Base-by-base conservation (phyloP, 2,888 invertebrate genomes). In the Drosophila yooni region DNA sequence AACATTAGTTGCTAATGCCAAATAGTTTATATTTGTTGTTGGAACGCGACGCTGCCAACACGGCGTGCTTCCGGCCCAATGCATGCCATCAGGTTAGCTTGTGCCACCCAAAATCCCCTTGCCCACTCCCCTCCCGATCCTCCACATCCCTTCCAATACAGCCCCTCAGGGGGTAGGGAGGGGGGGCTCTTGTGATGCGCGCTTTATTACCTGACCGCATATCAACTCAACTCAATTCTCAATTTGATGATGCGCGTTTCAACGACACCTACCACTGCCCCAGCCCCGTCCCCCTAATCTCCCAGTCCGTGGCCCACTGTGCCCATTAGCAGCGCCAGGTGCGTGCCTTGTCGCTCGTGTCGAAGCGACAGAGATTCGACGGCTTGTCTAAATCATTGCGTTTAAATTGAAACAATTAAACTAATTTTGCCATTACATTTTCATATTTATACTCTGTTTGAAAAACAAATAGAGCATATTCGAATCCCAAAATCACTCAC, bases 331-430 rank as follows among this genome's bases (percentile, higher is more conserved):
- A 89, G 74, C 88, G 88, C 78, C 88, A 85, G 72, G 58, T 85
- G 86, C 80, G 85, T 87, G 85, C 73, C 73, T 80, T 84, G 78
- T 53, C 64, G 73, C 82, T 78, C 79, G 83, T 86, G 81, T 82
- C 80, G 77, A 63, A 25, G 18, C 52, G 53, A 13, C 63, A 65
- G 54, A 69, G 72, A 74, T 72, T 66, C 60, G 48, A 33, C 34
- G 33, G 38, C 56, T 70, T 66, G 57, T 72, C 79, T 82, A 87
- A 46, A 85, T 88, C 83, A 90, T 77, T 73, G 79, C 84, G 71
- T 75, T 88, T 63, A 80, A 86, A 89, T 88, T 86, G 79, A 65
- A 65, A 81, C 88, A 87, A 87, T 87, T 89, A 88, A 76, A 85
- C 76, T 82, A 82, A 88, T 82, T 88, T 84, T 40, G 40, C 18